phyloP scores from a whole-genome alignment of 1,140 invertebrate genomes.

The Pogonomyrmex barbatus region DNA sequence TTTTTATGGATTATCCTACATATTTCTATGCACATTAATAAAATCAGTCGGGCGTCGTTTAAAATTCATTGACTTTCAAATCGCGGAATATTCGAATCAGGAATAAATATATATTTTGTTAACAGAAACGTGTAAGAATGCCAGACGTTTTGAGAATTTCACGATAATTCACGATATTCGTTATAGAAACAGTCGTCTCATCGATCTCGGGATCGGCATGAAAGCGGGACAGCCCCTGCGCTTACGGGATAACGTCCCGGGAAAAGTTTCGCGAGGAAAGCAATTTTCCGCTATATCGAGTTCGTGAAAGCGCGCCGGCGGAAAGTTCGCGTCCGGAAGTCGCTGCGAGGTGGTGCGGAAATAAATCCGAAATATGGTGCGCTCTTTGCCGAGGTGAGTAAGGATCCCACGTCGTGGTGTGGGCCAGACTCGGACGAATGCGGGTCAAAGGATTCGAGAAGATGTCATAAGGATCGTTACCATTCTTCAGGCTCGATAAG shows the following conservation, averaged over 20 bases:
- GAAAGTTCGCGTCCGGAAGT: constrained; percentile 65
- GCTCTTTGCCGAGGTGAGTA: constrained; percentile 63
- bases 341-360: constrained; percentile 56
- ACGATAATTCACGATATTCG: constrained; percentile 41
- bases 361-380: constrained; percentile 66
- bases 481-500: constrained; percentile 78
- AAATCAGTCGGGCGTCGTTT: background rate
- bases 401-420: constrained; percentile 10
- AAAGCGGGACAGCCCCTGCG: background rate
- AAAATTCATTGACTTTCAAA: background rate
- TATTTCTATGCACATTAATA: constrained; percentile 7
- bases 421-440: constrained; percentile 52
- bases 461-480: constrained; percentile 75
- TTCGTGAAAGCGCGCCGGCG: constrained; percentile 53
- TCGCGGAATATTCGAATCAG: background rate
- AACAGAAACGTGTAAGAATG: background rate
- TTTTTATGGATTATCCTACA: background rate
- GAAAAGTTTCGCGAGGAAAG: constrained; percentile 61
- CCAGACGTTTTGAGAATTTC: background rate
- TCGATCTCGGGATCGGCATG: constrained; percentile 55
- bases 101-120: background rate
- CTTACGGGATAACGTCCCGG: constrained; percentile 26
- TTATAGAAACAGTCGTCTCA: constrained; percentile 57
- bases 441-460: constrained; percentile 68
- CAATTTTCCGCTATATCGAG: constrained; percentile 72